Conservation (phyloP, 2,888 invertebrate genomes). For the Zaprionus obscuricornis region DNA sequence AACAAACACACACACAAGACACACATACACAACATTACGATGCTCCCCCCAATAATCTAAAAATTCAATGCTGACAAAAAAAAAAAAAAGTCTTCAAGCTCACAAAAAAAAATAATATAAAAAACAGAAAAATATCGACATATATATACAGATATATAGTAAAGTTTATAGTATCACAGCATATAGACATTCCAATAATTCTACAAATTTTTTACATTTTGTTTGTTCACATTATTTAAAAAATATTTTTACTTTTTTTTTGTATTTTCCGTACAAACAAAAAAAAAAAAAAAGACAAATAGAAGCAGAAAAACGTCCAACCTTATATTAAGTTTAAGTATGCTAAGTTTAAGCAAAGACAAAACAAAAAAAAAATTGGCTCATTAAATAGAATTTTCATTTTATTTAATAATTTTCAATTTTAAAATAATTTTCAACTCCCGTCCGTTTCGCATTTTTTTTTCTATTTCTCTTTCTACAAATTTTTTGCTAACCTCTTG, state of each 20-base stretch:
- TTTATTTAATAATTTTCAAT: conserved; percentile 16
- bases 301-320: conserved; percentile 62
- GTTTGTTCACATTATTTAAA: too few species aligned
- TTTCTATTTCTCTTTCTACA: conserved; percentile 1
- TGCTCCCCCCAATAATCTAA: too few species aligned
- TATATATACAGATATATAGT: conserved; percentile 31
- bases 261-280: conserved; percentile 2
- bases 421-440: conserved; percentile 1
- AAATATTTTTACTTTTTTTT: not conserved
- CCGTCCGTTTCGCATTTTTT: conserved; percentile 41
- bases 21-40: too few species aligned
- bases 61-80: too few species aligned
- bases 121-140: conserved; percentile 31
- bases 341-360: conserved; percentile 56
- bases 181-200: conserved; percentile 21
- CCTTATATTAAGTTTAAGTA: conserved; percentile 69
- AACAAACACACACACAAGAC: too few species aligned
- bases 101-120: conserved; percentile 2
- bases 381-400: too few species aligned
- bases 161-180: conserved; percentile 24
- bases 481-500: too few species aligned
- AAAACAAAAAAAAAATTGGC: conserved; percentile 26
- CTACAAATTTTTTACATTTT: conserved; percentile 13
- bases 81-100: not conserved
- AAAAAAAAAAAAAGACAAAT: too few species aligned